Evolutionary conservation across 2,888 invertebrate genomes (phyloP), one percentile per base, ranked within the genome.

Genomic region (Syrista parreyssii): DNA sequence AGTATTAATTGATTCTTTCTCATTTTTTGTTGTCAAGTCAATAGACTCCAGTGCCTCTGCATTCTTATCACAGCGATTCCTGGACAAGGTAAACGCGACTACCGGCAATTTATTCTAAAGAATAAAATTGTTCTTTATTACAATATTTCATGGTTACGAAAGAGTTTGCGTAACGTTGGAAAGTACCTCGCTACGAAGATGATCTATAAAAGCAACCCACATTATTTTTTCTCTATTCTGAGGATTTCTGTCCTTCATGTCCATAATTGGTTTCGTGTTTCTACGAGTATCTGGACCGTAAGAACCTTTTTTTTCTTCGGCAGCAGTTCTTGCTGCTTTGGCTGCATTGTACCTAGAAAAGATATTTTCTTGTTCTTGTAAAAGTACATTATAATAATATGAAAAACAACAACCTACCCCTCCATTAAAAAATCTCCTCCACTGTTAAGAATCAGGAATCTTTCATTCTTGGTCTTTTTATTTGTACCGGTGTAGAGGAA

Each of bases 61-160:
- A 85, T 95, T 95, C 75, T 92, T 92, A 86, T 97, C 95, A 89
- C 96, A 98, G 90, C 96, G 94, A 85, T 94, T 96, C 82, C 98
- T 93, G 0, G 99, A 99, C 83, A 99, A 94, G 0, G 97, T 98
- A 89, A 99, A 99, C 0, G 97, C 96, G 0, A 99, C 98, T 0
- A 97, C 97, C 0, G 99, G 99, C 77, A 99, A 92, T 88, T 97
- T 95, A 85, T 98, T 88, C 88, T 90, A 68, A 11, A 81, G 82
- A 82, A 23, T 68, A 75, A 9, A 75, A 73, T 31, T 31, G 9
- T 23, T 55, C 23, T 30, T 71, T 71, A 71, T 31, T 31, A 32
- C 1, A 71, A 32, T 71, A 2, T 71, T 71, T 71, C 12, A 71
- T 31, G 71, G 55, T 15, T 55, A 55, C 55, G 55, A 23, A 23